Evolutionary conservation across 2,113 vertebrate species (phyloP).

Genomic region (Cathartes aura): DNA sequence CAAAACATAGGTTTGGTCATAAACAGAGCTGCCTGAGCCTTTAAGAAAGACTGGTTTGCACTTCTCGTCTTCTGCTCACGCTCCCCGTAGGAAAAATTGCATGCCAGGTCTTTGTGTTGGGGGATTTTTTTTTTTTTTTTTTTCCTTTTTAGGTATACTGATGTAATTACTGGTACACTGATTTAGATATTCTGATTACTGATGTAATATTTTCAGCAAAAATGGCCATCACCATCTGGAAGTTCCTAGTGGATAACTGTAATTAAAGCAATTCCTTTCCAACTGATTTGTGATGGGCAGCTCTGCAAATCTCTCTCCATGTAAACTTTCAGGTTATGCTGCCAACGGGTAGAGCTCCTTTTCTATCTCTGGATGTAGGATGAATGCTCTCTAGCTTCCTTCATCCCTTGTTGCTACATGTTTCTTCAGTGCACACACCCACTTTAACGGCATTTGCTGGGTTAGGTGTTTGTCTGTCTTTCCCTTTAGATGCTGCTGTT

Average conservation of each 20-base stretch:
- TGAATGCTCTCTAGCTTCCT: neutral
- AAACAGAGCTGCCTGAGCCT: neutral
- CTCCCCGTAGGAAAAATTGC: neutral
- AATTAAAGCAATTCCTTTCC: neutral
- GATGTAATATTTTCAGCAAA: neutral
- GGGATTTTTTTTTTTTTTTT: too few species aligned
- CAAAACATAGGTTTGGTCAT: neutral
- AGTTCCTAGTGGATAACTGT: neutral
- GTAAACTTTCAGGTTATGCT: neutral
- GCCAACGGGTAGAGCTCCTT: neutral
- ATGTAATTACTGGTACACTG: neutral
- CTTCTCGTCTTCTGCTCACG: accelerated
- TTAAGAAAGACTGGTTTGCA: neutral
- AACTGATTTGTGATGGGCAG: neutral
- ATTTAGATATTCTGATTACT: neutral
- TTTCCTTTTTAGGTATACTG: neutral
- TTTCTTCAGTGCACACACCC: neutral
- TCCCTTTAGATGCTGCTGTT: neutral
- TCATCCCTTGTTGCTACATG: constrained; percentile 10
- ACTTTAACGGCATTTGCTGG: neutral
- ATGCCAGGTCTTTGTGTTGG: neutral
- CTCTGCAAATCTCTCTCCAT: neutral
- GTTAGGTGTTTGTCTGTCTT: neutral
- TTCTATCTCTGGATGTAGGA: neutral
- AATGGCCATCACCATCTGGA: accelerated